Base-by-base conservation (phyloP, 2,888 invertebrate species). In the Mesopsocus fuscifrons region DNA sequence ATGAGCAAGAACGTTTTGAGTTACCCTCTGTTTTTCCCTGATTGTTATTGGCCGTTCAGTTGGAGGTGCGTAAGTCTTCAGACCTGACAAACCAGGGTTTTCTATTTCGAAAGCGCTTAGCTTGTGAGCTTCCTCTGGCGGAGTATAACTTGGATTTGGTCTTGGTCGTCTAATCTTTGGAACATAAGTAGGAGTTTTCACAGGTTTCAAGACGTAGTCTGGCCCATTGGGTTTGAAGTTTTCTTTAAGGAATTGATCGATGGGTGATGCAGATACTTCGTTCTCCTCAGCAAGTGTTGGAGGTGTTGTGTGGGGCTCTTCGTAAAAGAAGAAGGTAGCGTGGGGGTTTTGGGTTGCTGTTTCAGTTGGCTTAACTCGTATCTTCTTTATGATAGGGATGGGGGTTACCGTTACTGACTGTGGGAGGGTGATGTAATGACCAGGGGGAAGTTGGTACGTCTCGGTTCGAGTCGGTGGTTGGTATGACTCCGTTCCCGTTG, bases 291-390 rank as follows among this genome's bases (percentile, higher is more conserved):
- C 11, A 26, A 11, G 26, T 6, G 26, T 9, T 6, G 20, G 31
- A 21, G 30, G 40, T 13, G 33, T 35, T 34, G 31, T 54, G 40
- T 46, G 54, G 1, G 59, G 54, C 54, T 77, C 77, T 47, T 77
- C 74, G 51, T 75, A 77, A 53, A 75, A 78, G 52, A 70, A 78
- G 57, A 72, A 77, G 5, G 76, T 74, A 1, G 73, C 67, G 41
- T 52, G 5, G 3, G 38, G n/a, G n/a, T 15, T 26, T 11, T 18
- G 9, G 41, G 34, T 23, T 22, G 26, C 26, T 26, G 26, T 26
- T 11, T 26, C 26, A 9, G 26, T 26, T 6, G 26, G 26, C 11
- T 11, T 26, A 26, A 26, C 26, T 6, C 26, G 42, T n/a, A 30
- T 23, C 41, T 23, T 22, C 17, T 18, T 43, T 30, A 42, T 22